Conservation (phyloP, 2,113 vertebrate species). For the Neopipo cinnamomea region DNA sequence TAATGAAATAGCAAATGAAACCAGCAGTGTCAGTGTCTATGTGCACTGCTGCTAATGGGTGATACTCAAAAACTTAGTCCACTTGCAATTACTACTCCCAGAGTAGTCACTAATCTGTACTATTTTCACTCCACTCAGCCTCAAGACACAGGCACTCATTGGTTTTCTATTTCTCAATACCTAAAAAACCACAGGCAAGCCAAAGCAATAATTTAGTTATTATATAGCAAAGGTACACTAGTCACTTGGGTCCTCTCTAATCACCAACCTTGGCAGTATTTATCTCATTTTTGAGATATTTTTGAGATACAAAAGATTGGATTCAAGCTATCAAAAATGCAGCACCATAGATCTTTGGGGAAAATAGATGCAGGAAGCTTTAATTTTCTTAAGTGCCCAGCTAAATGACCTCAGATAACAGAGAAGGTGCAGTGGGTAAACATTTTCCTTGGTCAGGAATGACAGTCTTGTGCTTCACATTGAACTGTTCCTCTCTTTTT, state of each 20-base stretch:
- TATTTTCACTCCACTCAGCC: neutral
- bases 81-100: neutral
- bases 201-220: conserved; percentile 38
- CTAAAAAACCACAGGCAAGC: neutral
- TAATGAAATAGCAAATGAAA: neutral
- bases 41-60: neutral
- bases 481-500: neutral
- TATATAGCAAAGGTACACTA: neutral
- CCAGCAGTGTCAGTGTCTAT: neutral
- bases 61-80: neutral
- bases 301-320: neutral
- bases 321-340: neutral
- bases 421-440: neutral
- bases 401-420: conserved; percentile 1
- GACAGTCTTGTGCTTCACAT: neutral
- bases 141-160: neutral
- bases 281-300: conserved; percentile 11
- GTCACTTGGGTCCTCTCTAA: neutral
- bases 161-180: conserved; percentile 9
- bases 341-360: neutral
- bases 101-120: neutral
- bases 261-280: neutral
- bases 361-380: conserved; percentile 9
- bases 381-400: conserved; percentile 23
- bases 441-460: neutral